Evolutionary conservation across 2,113 vertebrate genomes (phyloP).

Genomic region (Dicaeum eximium): DNA sequence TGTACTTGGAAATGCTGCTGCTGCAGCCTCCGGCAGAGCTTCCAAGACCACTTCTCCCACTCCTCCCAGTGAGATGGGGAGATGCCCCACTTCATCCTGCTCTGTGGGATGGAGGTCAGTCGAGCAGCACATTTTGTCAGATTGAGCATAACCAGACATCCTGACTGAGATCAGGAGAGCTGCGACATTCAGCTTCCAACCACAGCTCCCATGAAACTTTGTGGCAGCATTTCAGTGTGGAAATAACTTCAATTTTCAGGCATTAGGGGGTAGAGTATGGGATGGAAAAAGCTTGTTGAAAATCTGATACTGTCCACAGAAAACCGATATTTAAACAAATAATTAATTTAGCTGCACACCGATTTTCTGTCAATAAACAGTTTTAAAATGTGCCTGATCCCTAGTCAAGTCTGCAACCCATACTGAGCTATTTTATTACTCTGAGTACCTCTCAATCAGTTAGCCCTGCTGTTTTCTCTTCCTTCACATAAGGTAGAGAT

Average conservation of each 20-base stretch:
- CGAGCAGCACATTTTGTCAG: fast-evolving
- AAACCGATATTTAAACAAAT: background rate
- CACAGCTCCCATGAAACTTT: background rate
- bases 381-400: background rate
- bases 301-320: background rate
- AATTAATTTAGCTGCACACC: background rate
- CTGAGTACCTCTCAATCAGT: background rate
- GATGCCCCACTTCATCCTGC: fast-evolving
- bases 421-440: slow-evolving; percentile 31
- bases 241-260: slow-evolving; percentile 12
- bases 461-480: slow-evolving; percentile 53
- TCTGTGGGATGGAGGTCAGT: background rate
- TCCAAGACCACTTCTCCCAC: background rate
- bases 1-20: fast-evolving
- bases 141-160: background rate
- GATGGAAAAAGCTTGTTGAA: background rate
- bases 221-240: background rate
- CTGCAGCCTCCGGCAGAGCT: fast-evolving
- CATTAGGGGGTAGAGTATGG: background rate
- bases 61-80: background rate
- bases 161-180: background rate
- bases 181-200: background rate
- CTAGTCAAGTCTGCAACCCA: background rate
- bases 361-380: slow-evolving; percentile 21
- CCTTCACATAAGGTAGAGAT: slow-evolving; percentile 62